These are phyloP conservation scores for Epinotia demarniana DNA, from an alignment of 2,888 invertebrate species.

Conservation along the genomic window DNA sequence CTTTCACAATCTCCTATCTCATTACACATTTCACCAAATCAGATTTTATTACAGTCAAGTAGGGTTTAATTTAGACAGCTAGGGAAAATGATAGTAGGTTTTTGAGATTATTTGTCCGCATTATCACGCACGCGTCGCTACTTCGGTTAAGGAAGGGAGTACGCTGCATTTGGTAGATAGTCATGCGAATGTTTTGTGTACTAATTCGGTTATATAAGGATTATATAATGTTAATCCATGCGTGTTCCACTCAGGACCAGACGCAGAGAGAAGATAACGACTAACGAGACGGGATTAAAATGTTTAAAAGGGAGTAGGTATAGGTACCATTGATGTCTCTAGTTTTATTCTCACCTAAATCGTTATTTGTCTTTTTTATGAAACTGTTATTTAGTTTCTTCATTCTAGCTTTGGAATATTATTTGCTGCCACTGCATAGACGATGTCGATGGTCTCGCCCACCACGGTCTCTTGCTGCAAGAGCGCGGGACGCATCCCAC, in stretches of 20 bases:
- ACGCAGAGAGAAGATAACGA: background rate
- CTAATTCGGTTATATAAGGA: constrained; percentile 7
- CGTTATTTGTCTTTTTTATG: too few relatives aligned
- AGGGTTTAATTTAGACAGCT: background rate
- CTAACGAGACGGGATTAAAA: background rate
- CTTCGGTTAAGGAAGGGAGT: constrained; percentile 17
- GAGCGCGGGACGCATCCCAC: too few relatives aligned
- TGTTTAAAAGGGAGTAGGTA: background rate
- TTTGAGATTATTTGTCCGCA: background rate
- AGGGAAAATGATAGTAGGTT: background rate
- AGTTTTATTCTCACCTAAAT: background rate
- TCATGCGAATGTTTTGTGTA: constrained; percentile 36
- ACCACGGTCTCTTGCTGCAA: too few relatives aligned
- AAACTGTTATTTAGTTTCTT: too few relatives aligned
- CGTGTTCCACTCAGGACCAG: background rate
- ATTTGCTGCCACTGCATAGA: too few relatives aligned
- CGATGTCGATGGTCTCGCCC: too few relatives aligned
- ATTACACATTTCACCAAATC: background rate
- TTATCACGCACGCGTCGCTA: constrained; percentile 18
- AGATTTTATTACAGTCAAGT: background rate
- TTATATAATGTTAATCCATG: constrained; percentile 15
- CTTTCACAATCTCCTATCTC: background rate
- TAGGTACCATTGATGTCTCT: background rate
- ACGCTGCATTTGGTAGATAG: constrained; percentile 22
- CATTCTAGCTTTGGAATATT: background rate